A percentile compares a stretch with the other conserved stretches of the same genome.
These are phyloP conservation scores for Thunnus thynnus DNA, from an alignment of 2,113 vertebrate species.

Conservation along the genomic window DNA sequence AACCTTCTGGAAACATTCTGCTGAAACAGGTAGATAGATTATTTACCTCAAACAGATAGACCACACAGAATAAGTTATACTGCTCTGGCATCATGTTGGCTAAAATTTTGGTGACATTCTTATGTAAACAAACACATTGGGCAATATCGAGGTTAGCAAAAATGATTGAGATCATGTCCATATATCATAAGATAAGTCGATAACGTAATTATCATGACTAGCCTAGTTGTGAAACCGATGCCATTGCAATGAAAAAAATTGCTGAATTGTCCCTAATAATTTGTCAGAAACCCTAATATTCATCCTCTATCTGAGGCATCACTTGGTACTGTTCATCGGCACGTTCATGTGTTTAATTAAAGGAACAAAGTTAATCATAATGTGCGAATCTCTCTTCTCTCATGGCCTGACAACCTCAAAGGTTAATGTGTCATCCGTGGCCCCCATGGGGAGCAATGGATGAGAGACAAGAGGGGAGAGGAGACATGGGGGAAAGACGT, in stretches of 20 bases:
- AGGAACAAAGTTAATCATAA: slow-evolving; percentile 77
- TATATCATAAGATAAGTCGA: too few species aligned
- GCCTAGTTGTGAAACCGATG: slow-evolving; percentile 59
- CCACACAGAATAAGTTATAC: too few species aligned
- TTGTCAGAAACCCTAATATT: slow-evolving; percentile 53
- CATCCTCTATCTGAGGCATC: slow-evolving; percentile 28
- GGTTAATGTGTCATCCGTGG: slow-evolving; percentile 78
- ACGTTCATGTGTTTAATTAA: slow-evolving; percentile 79
- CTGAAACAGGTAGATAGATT: too few species aligned
- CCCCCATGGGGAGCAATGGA: slow-evolving; percentile 69
- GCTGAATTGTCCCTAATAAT: slow-evolving; percentile 56
- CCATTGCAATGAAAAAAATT: slow-evolving; percentile 25
- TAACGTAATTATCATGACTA: too few species aligned
- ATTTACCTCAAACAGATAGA: too few species aligned
- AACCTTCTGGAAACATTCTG: too few species aligned
- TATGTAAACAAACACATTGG: too few species aligned
- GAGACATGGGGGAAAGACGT: slow-evolving; percentile 57
- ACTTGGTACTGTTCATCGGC: slow-evolving; percentile 35
- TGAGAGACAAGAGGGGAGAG: slow-evolving; percentile 54
- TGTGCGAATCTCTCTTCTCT: slow-evolving; percentile 77
- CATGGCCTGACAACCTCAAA: slow-evolving; percentile 82
- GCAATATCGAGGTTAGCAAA: too few species aligned
- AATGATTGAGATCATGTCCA: too few species aligned
- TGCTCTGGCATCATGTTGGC: too few species aligned
- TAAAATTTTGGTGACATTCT: too few species aligned